A percentile compares a stretch with the other conserved stretches of the same genome.
These are phyloP conservation scores for Poeciliopsis gracilis DNA, from an alignment of 2,797 vertebrate genomes.

Conservation along the genomic window DNA sequence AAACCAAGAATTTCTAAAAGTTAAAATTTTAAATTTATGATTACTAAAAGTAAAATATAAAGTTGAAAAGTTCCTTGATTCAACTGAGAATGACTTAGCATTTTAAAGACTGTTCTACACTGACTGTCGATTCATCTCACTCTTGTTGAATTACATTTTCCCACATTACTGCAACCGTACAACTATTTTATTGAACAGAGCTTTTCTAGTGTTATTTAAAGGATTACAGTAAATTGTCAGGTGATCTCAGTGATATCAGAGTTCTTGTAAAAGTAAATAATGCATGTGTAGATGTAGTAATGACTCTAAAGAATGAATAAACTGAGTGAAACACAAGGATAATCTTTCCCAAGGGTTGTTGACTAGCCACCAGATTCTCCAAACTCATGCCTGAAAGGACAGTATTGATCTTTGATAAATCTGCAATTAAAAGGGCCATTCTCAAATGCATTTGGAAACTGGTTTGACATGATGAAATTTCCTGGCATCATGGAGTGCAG, in stretches of 20 bases:
- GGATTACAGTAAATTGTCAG: slow-evolving; percentile 19
- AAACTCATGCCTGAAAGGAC: neutral
- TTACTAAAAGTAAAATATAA: slow-evolving; percentile 3
- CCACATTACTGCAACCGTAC: neutral
- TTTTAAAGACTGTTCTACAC: neutral
- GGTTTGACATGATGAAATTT: neutral
- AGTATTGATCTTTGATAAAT: slow-evolving; percentile 10
- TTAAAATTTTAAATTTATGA: neutral
- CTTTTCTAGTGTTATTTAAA: slow-evolving; percentile 19
- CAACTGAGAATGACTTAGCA: neutral
- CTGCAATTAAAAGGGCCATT: neutral
- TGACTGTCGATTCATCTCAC: neutral
- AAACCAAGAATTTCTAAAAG: neutral
- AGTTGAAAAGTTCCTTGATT: neutral
- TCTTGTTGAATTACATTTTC: neutral
- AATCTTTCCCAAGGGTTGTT: neutral
- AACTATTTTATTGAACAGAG: slow-evolving; percentile 24
- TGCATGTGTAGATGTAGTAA: neutral
- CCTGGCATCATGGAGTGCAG: neutral
- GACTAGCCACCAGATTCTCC: neutral
- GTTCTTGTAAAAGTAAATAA: neutral
- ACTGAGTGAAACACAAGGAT: slow-evolving; percentile 12
- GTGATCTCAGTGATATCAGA: neutral
- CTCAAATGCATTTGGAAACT: neutral
- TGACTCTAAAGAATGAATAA: neutral